A percentile compares a stretch with the other conserved stretches of the same genome.
Conservation (phyloP, 2,797 vertebrate species). For the Hippopotamyrus pictus region DNA sequence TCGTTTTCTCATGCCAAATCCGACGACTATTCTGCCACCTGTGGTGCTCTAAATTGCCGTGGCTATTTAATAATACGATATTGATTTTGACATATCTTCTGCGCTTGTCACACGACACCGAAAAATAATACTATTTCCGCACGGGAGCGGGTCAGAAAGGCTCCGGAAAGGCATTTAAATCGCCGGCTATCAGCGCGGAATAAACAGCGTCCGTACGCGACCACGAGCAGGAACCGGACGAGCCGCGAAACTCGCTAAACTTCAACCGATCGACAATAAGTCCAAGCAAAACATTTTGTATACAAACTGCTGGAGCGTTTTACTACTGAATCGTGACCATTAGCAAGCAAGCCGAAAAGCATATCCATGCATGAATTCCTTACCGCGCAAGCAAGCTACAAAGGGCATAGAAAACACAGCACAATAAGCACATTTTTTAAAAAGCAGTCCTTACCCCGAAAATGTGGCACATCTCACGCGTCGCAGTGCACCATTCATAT, state of each 20-base stretch:
- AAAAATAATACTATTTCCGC: not conserved
- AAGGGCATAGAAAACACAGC: not conserved
- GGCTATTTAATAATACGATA: not conserved
- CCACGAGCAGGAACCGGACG: not conserved
- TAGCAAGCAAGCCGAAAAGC: not conserved
- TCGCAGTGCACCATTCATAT: conserved; percentile 13
- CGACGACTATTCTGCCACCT: not conserved
- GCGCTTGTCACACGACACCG: not conserved
- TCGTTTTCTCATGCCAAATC: not conserved
- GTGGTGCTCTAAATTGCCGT: not conserved
- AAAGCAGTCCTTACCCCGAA: not conserved
- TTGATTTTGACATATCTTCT: not conserved
- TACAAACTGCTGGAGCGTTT: not conserved
- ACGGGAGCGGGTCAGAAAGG: not conserved
- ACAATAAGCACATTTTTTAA: not conserved
- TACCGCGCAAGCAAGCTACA: not conserved
- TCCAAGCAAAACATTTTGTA: not conserved
- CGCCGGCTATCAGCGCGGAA: not conserved
- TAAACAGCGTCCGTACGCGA: not conserved
- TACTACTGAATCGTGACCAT: not conserved
- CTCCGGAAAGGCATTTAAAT: not conserved
- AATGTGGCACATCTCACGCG: not conserved
- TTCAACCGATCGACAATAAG: not conserved
- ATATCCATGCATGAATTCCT: not conserved
- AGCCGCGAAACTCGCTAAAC: not conserved